phyloP scores from a whole-genome alignment of 2,888 invertebrate genomes.

The Chirona hameri region DNA sequence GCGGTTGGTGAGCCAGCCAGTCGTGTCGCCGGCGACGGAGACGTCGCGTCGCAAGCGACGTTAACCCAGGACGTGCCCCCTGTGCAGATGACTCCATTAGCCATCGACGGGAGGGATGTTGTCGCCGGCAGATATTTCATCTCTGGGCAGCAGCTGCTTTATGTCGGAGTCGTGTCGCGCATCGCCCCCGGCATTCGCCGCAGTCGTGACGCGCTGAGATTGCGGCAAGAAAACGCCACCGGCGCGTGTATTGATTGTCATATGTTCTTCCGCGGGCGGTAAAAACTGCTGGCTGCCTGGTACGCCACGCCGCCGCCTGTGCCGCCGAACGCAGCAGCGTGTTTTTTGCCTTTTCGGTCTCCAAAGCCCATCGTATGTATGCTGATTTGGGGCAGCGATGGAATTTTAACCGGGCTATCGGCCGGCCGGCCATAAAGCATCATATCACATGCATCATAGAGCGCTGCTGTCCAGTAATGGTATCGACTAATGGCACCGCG shows the following conservation, averaged over 20 bases:
- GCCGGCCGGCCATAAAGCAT: slow-evolving; percentile 2
- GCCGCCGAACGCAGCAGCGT: not conserved
- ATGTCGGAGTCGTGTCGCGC: not conserved
- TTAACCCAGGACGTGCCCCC: not conserved
- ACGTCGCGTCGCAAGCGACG: not conserved
- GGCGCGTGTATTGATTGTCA: not conserved
- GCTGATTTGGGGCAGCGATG: slow-evolving; percentile 10
- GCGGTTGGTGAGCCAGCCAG: not conserved
- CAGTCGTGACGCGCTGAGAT: no score
- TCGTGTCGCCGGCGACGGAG: not conserved
- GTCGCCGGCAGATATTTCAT: not conserved
- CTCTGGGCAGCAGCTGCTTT: not conserved
- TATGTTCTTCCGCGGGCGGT: not conserved
- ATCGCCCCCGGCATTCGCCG: no score
- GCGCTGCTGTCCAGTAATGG: not conserved
- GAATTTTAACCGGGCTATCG: slow-evolving; percentile 28
- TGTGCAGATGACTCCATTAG: slow-evolving; percentile 12
- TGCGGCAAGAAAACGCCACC: not conserved
- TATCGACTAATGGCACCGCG: not conserved
- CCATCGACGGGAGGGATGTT: not conserved
- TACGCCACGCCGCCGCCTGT: not conserved
- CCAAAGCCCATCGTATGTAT: slow-evolving; percentile 25
- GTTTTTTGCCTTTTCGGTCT: not conserved
- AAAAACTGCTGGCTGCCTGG: not conserved
- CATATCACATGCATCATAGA: slow-evolving; percentile 22